Evolutionary conservation across 2,797 vertebrate species (phyloP).

Genomic region (Gorsachius magnificus): DNA sequence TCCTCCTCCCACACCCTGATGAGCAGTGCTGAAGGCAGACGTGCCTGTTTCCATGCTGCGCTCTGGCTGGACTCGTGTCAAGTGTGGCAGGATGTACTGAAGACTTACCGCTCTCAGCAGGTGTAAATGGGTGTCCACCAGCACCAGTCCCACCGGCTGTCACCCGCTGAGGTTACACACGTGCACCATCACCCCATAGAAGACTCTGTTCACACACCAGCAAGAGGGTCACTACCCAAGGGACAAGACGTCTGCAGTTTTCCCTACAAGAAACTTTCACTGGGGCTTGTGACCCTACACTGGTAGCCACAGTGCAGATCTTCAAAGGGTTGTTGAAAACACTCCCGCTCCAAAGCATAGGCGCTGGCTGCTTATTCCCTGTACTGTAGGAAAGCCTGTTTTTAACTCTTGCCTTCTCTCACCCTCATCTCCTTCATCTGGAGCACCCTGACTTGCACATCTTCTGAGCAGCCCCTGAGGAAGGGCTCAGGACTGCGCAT

Average conservation of each 20-base stretch:
- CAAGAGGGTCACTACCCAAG: not conserved
- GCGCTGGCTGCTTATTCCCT: not conserved
- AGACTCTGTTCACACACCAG: not conserved
- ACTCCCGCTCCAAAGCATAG: not conserved
- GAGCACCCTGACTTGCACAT: not conserved
- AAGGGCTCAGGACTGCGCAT: not conserved
- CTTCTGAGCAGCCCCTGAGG: not conserved
- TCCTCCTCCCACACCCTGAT: not conserved
- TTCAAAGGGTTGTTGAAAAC: not conserved
- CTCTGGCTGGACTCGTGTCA: not conserved
- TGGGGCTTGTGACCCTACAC: not conserved
- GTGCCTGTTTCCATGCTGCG: not conserved
- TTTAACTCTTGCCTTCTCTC: not conserved
- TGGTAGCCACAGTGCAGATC: not conserved
- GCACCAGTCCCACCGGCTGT: not conserved
- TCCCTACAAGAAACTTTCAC: not conserved
- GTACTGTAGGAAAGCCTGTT: not conserved
- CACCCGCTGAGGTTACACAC: not conserved
- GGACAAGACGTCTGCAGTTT: not conserved
- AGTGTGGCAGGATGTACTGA: not conserved
- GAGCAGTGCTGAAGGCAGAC: not conserved
- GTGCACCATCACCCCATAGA: fast-evolving
- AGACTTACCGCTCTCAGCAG: not conserved
- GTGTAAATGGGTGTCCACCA: not conserved
- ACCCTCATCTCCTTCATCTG: not conserved